Evolutionary conservation across 2,888 invertebrate genomes (phyloP), one percentile per base, ranked within the genome.

Genomic region (Ornithoptera priamus): DNA sequence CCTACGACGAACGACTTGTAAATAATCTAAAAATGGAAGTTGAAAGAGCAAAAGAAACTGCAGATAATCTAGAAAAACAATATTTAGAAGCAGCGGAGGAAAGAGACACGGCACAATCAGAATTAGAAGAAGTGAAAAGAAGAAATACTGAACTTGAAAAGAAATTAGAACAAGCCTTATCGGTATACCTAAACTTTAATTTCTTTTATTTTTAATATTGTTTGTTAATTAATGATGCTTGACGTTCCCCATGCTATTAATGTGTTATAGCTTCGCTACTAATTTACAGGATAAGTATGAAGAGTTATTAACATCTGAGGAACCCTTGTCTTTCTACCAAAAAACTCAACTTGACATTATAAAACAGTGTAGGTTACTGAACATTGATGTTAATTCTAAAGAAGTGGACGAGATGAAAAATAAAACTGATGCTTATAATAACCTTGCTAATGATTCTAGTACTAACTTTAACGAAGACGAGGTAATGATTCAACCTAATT

Each of bases 11-110:
- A 80, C 93, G 94, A 76, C 86, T 96, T 59, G 94, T 96, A 0
- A 94, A 94, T 75, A 94, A 94, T 70, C 90, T 97, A 65, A 96
- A 96, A 84, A 92, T 94, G 77, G 97, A 97, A 85, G 96, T 95
- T 0, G 95, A 95, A 64, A 95, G 95, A 77, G 95, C 97, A 0
- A 95, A 96, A 77, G 96, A 95, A 80, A 95, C 95, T 12, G 95
- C 96, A 0, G 96, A 97, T 80, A 96, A 96, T 80, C 93, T 97
- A 77, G 97, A 97, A 79, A 95, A 95, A 80, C 96, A 96, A 83
- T 97, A 95, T 82, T 94, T 95, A 71, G 93, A 94, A 75, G 95
- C 95, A 0, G 95, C 96, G 17, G 96, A 96, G 80, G 94, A 96
- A 82, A 92, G 97, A 77, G 97, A 97, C 78, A 94, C 94, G 67